phyloP scores from a whole-genome alignment of 1,140 invertebrate genomes.

The Nomia melanderi region DNA sequence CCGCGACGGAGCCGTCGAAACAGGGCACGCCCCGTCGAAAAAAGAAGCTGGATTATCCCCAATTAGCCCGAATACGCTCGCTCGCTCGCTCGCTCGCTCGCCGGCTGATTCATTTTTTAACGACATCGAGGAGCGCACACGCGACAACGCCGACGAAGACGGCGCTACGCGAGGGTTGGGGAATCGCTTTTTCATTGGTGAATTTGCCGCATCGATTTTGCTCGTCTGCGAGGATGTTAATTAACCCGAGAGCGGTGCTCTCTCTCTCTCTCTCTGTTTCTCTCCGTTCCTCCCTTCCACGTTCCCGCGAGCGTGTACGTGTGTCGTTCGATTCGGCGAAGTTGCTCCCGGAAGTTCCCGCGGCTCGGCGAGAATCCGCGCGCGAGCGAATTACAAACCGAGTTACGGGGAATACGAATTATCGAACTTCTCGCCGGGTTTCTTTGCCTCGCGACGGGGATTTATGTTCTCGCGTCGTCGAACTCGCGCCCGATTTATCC shows the following conservation, averaged over 20 bases:
- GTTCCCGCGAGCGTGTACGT: background rate
- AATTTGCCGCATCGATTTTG: background rate
- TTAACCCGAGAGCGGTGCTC: background rate
- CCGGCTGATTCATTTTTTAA: slow-evolving; percentile 14
- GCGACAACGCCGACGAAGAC: background rate
- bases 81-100: background rate
- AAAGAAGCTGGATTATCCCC: slow-evolving; percentile 26
- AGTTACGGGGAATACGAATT: slow-evolving; percentile 13
- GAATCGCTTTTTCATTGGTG: background rate
- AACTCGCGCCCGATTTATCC: too few relatives aligned
- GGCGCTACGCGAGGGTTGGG: background rate
- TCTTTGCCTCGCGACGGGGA: too few relatives aligned
- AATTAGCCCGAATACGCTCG: slow-evolving; percentile 29
- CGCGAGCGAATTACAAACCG: slow-evolving; percentile 1
- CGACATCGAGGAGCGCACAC: background rate
- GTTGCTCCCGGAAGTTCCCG: background rate
- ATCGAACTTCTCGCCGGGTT: background rate
- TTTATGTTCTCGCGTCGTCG: too few relatives aligned
- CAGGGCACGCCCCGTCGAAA: background rate
- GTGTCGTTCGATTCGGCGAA: background rate
- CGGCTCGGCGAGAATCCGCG: background rate
- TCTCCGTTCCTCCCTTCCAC: too few relatives aligned
- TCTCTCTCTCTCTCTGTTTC: too few relatives aligned
- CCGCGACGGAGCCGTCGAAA: too few relatives aligned
- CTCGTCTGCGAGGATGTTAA: slow-evolving; percentile 14